A percentile compares a stretch with the other conserved stretches of the same genome.
Evolutionary conservation across 2,888 invertebrate genomes (phyloP).

Genomic region (Lasioglossum villosulum): DNA sequence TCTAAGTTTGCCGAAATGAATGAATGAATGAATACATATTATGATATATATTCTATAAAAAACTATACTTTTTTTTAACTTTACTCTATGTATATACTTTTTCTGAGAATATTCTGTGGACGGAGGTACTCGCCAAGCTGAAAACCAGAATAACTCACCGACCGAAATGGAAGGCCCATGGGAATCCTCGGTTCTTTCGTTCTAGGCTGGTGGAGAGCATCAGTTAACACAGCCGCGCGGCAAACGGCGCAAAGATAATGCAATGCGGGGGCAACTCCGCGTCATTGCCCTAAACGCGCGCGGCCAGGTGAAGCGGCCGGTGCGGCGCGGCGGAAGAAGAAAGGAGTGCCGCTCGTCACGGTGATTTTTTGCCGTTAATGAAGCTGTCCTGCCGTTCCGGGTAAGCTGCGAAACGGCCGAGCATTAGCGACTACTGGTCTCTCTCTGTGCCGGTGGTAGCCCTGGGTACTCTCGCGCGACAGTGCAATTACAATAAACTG

Average conservation of each 20-base stretch:
- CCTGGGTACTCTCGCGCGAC: slow-evolving; percentile 69
- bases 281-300: slow-evolving; percentile 13
- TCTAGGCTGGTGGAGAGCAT: not conserved
- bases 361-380: slow-evolving; percentile 72
- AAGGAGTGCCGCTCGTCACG: slow-evolving; percentile 26
- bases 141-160: not conserved
- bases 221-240: slow-evolving; percentile 2
- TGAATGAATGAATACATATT: not conserved
- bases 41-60: not conserved
- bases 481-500: slow-evolving; percentile 80
- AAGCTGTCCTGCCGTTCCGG: slow-evolving; percentile 68
- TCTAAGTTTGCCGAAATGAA: too few species aligned
- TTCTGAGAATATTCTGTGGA: not conserved
- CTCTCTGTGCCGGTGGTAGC: slow-evolving; percentile 37
- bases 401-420: slow-evolving; percentile 59
- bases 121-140: not conserved
- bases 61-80: too few species aligned
- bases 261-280: not conserved
- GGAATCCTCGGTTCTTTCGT: not conserved
- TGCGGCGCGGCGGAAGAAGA: slow-evolving; percentile 42
- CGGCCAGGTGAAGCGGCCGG: slow-evolving; percentile 29
- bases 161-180: not conserved
- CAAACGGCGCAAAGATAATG: slow-evolving; percentile 3
- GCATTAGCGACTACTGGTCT: slow-evolving; percentile 61
- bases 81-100: too few species aligned